These are phyloP conservation scores for Lagodon rhomboides DNA, from an alignment of 2,797 vertebrate species.

Conservation along the genomic window DNA sequence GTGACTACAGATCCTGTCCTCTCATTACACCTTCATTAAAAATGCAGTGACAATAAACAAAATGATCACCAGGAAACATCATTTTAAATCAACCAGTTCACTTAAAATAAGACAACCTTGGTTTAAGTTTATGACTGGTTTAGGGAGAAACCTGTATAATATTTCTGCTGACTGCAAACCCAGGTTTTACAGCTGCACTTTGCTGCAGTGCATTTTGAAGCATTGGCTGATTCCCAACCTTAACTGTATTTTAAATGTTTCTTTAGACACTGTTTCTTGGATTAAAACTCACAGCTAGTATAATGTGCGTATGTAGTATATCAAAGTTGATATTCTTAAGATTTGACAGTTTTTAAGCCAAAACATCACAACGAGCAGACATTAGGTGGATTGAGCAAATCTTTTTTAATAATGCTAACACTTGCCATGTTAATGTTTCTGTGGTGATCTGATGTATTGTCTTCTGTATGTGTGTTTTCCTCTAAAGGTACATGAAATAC, in stretches of 20 bases:
- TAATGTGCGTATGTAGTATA: neutral
- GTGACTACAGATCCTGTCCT: neutral
- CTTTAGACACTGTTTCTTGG: neutral
- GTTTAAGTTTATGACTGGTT: neutral
- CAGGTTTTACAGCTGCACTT: neutral
- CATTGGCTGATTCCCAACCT: neutral
- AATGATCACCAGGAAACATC: neutral
- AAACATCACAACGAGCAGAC: neutral
- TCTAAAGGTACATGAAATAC: slow-evolving; percentile 97
- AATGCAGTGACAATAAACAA: neutral
- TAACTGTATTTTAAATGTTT: neutral
- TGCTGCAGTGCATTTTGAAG: neutral
- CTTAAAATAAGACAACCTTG: neutral
- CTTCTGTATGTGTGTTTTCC: slow-evolving; percentile 12
- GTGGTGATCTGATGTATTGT: neutral
- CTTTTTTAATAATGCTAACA: neutral
- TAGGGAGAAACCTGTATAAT: neutral
- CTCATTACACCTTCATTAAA: neutral
- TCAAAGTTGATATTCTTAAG: neutral
- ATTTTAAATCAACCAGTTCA: neutral
- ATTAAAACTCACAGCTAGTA: neutral
- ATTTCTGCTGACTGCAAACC: neutral
- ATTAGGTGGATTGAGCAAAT: too few relatives aligned
- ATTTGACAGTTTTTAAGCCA: neutral
- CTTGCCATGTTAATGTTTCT: neutral